These are phyloP conservation scores for Scatophagus argus DNA, from an alignment of 2,113 vertebrate genomes.

Conservation along the genomic window DNA sequence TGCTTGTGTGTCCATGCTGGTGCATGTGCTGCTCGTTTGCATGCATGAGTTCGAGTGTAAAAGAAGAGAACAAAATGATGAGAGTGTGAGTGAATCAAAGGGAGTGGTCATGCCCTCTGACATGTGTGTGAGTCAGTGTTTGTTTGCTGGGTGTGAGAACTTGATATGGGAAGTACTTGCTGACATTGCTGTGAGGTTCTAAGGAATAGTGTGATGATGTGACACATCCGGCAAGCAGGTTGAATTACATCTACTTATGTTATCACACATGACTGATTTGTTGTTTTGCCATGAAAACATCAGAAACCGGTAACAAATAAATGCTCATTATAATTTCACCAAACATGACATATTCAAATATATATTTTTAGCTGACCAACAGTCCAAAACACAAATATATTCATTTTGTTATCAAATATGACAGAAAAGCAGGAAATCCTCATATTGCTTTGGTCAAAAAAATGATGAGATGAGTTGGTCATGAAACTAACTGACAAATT, in stretches of 20 bases:
- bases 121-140: conserved; percentile 55
- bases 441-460: not conserved
- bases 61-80: conserved; percentile 37
- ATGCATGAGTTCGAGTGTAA: conserved; percentile 35
- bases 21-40: conserved; percentile 38
- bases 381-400: not conserved
- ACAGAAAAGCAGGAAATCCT: not conserved
- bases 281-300: not conserved
- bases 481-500: not conserved
- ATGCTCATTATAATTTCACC: no score
- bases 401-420: not conserved
- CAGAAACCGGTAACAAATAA: no score
- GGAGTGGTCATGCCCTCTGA: conserved; percentile 55
- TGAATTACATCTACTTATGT: no score
- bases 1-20: not conserved
- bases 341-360: not conserved
- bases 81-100: conserved; percentile 44
- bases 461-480: not conserved
- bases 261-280: not conserved
- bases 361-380: not conserved
- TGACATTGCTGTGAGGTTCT: conserved; percentile 23
- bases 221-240: conserved; percentile 7
- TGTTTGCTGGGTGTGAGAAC: conserved; percentile 64
- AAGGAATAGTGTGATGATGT: not conserved
- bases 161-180: conserved; percentile 24